Conservation (phyloP, 2,888 invertebrate genomes). For the Odontomyia ornata region DNA sequence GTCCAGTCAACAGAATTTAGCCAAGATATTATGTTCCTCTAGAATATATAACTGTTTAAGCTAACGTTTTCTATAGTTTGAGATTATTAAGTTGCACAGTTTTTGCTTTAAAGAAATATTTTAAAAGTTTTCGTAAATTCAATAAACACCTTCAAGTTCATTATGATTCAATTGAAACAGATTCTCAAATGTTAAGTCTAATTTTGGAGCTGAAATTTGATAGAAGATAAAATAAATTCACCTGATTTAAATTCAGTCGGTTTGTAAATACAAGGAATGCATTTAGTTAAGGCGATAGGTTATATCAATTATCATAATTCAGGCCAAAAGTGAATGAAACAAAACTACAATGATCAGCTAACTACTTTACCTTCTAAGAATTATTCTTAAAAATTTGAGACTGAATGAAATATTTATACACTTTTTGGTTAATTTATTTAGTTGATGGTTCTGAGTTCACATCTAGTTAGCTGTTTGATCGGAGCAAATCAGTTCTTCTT, state of each 20-base stretch:
- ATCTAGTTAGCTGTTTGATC: too few relatives aligned
- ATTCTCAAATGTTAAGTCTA: not conserved
- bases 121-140: not conserved
- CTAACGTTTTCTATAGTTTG: slow-evolving; percentile 1
- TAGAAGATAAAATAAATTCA: not conserved
- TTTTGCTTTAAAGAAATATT: not conserved
- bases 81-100: not conserved
- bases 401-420: not conserved
- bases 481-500: too few relatives aligned
- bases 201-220: not conserved
- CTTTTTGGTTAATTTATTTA: too few relatives aligned
- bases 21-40: slow-evolving; percentile 30
- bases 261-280: too few relatives aligned
- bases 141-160: not conserved
- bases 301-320: too few relatives aligned
- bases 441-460: too few relatives aligned
- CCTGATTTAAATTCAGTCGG: too few relatives aligned
- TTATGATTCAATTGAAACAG: not conserved
- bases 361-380: not conserved
- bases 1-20: not conserved
- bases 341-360: too few relatives aligned
- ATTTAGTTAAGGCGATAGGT: too few relatives aligned
- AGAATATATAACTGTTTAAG: not conserved
- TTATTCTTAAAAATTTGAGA: slow-evolving; percentile 8
- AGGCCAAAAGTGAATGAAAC: too few relatives aligned